phyloP scores from a whole-genome alignment of 2,797 vertebrate genomes.

The Rhadinocentrus ornatus region DNA sequence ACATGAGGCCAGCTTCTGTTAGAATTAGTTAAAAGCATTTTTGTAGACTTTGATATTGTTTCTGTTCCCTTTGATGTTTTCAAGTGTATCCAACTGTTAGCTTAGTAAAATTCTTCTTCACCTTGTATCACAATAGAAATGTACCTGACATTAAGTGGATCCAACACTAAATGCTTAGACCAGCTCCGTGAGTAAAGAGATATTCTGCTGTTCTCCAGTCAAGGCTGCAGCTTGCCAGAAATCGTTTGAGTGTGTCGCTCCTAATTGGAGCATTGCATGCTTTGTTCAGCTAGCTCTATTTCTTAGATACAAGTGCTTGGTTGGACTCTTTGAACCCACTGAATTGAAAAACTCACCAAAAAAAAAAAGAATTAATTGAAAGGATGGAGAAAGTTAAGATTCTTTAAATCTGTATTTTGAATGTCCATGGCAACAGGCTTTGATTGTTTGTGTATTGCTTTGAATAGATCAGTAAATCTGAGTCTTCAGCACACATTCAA shows the following conservation, averaged over 20 bases:
- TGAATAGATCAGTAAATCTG: slow-evolving; percentile 47
- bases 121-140: neutral
- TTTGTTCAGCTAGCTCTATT: slow-evolving; percentile 49
- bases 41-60: neutral
- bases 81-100: neutral
- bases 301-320: slow-evolving; percentile 37
- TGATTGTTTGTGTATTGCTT: slow-evolving; percentile 38
- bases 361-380: slow-evolving; percentile 18
- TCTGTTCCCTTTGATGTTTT: neutral
- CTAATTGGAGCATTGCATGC: slow-evolving; percentile 41
- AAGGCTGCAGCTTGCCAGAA: slow-evolving; percentile 23
- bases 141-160: neutral
- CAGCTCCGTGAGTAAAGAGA: slow-evolving; percentile 4
- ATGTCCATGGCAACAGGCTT: slow-evolving; percentile 73
- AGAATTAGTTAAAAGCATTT: neutral
- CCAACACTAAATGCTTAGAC: neutral
- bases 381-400: slow-evolving; percentile 37
- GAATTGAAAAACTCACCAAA: slow-evolving; percentile 17
- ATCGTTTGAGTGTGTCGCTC: slow-evolving; percentile 10
- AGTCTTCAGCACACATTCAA: slow-evolving; percentile 12
- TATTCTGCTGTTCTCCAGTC: slow-evolving; percentile 5
- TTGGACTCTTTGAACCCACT: slow-evolving; percentile 30
- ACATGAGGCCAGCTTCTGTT: neutral
- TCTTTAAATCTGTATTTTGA: slow-evolving; percentile 41
- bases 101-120: neutral